Percentiles rank a stretch among this genome's conserved stretches.
Conservation (phyloP, 2,888 invertebrate species). For the Oxyteleia sp. region DNA sequence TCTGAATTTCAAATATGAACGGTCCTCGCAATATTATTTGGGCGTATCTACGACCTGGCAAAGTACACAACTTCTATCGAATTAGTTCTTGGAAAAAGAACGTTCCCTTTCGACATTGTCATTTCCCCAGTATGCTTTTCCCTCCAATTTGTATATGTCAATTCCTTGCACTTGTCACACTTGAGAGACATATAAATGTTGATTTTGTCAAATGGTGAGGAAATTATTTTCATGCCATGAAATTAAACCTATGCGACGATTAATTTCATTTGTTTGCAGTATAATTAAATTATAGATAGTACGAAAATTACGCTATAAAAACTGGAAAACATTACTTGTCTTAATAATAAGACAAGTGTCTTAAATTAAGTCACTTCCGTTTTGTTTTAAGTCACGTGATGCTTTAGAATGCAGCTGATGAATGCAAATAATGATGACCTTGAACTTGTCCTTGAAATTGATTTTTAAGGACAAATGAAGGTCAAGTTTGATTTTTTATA, state of each 20-base stretch:
- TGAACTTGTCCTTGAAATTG: no score
- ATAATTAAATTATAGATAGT: no score
- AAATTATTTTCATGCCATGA: background rate
- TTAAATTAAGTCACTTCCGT: no score
- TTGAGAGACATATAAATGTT: background rate
- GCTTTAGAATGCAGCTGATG: no score
- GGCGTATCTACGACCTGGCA: slow-evolving; percentile 68
- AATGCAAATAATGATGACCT: no score
- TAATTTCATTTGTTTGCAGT: no score
- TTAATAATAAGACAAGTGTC: no score
- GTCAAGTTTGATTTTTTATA: no score
- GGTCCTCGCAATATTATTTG: slow-evolving; percentile 50
- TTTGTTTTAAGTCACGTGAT: no score
- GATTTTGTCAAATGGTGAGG: background rate
- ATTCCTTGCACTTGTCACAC: slow-evolving; percentile 2
- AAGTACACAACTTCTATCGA: slow-evolving; percentile 73
- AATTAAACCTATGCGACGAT: background rate
- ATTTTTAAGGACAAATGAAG: no score
- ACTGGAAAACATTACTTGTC: no score
- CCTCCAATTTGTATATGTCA: slow-evolving; percentile 21
- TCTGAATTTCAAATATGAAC: slow-evolving; percentile 84
- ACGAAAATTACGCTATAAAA: no score
- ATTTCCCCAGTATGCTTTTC: slow-evolving; percentile 26
- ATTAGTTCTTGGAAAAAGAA: slow-evolving; percentile 76
- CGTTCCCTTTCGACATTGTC: slow-evolving; percentile 38